A percentile compares a stretch with the other conserved stretches of the same genome.
These are phyloP conservation scores for Bucorvus abyssinicus DNA, from an alignment of 2,797 vertebrate genomes.

Conservation along the genomic window DNA sequence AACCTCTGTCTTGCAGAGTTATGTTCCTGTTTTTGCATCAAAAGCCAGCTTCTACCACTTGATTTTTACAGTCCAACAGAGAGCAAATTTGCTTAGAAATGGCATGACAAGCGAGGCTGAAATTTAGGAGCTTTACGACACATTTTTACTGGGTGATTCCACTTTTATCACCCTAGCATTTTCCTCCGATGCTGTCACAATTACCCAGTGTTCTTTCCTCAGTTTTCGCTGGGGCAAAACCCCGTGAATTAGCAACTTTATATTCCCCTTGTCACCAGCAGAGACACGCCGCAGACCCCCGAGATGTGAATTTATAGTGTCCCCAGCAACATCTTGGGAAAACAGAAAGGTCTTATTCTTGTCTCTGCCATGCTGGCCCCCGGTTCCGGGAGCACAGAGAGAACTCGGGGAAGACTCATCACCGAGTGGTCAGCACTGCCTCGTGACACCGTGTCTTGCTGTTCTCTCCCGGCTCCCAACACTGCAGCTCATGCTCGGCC, in stretches of 20 bases:
- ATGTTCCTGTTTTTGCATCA: conserved; percentile 24
- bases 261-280: background rate
- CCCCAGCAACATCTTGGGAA: background rate
- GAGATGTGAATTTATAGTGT: background rate
- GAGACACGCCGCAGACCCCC: background rate
- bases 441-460: background rate
- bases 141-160: conserved; percentile 49
- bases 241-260: conserved; percentile 30
- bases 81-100: conserved; percentile 51
- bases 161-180: conserved; percentile 46
- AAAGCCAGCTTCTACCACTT: background rate
- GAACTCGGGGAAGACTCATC: background rate
- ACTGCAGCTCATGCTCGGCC: background rate
- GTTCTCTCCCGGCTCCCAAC: background rate
- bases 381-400: background rate
- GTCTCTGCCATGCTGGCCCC: background rate
- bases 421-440: background rate
- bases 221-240: conserved; percentile 42
- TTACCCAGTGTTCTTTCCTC: background rate
- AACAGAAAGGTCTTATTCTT: background rate
- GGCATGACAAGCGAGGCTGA: conserved; percentile 50
- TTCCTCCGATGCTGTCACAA: conserved; percentile 23
- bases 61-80: conserved; percentile 55
- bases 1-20: conserved; percentile 11
- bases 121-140: conserved; percentile 47